Percentiles rank a stretch among this genome's conserved stretches.
Conservation (phyloP, 2,797 vertebrate species). For the Phrynocephalus guinanensis region DNA sequence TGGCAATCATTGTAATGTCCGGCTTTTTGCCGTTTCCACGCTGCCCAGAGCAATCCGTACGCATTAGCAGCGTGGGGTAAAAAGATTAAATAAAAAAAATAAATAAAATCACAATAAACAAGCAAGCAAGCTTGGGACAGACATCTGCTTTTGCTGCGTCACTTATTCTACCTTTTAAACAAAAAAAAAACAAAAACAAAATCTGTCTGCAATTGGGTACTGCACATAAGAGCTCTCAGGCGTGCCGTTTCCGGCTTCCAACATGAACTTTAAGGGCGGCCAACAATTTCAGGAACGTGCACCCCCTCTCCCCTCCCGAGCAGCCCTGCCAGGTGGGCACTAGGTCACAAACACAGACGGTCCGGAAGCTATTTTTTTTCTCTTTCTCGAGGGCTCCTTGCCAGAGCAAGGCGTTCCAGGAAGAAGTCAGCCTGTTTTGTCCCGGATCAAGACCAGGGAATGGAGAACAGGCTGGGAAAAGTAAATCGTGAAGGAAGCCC, state of each 20-base stretch:
- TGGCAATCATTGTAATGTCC: too few species aligned
- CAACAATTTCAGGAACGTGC: constrained; percentile 3
- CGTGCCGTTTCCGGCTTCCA: not conserved
- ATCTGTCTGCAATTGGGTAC: not conserved
- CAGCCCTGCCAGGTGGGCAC: not conserved
- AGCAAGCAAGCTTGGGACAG: too few species aligned
- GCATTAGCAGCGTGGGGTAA: too few species aligned
- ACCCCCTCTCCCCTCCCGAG: not conserved
- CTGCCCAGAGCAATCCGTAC: too few species aligned
- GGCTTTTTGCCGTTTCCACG: too few species aligned
- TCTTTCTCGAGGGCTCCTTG: not conserved
- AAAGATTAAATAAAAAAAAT: too few species aligned
- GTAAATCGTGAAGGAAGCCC: constrained; percentile 62
- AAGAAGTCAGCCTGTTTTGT: constrained; percentile 52
- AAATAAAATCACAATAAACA: too few species aligned
- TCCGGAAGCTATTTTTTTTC: constrained; percentile 11
- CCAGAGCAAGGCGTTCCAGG: constrained; percentile 52
- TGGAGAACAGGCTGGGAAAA: constrained; percentile 61
- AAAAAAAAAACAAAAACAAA: not conserved
- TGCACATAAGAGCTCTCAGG: not conserved
- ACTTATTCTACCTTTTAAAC: not conserved
- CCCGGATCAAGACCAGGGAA: constrained; percentile 52
- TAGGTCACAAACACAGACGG: constrained; percentile 9
- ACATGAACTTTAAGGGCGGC: not conserved
- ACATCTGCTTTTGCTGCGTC: too few species aligned